These are phyloP conservation scores for Ichneumon xanthorius DNA, from an alignment of 2,888 invertebrate genomes.

Conservation along the genomic window DNA sequence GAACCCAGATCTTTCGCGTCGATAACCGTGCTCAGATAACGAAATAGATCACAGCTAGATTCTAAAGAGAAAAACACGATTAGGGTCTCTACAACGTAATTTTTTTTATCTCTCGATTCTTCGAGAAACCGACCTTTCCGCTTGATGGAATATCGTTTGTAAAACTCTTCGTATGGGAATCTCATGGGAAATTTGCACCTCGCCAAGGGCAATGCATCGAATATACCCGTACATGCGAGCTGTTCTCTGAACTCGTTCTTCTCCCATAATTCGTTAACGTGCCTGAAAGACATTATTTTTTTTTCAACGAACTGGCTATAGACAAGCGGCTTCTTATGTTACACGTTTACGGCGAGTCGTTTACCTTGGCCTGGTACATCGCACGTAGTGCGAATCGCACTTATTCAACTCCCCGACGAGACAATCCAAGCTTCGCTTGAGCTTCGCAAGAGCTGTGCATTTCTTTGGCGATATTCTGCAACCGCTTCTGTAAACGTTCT, in stretches of 20 bases:
- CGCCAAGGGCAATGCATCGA: slow-evolving; percentile 74
- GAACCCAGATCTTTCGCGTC: slow-evolving; percentile 55
- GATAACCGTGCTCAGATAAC: slow-evolving; percentile 43
- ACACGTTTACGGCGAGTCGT: slow-evolving; percentile 22
- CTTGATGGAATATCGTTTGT: slow-evolving; percentile 71
- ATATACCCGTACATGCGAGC: slow-evolving; percentile 73
- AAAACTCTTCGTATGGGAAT: slow-evolving; percentile 73
- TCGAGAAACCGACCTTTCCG: slow-evolving; percentile 52
- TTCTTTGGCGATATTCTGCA: slow-evolving; percentile 70
- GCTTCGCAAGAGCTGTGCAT: slow-evolving; percentile 80
- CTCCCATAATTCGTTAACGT: slow-evolving; percentile 68
- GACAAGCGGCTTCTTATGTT: neutral
- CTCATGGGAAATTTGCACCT: slow-evolving; percentile 76
- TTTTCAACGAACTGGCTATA: neutral
- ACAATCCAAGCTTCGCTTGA: slow-evolving; percentile 81
- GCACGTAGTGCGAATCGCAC: slow-evolving; percentile 83
- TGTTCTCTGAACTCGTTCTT: slow-evolving; percentile 74
- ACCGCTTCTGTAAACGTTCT: slow-evolving; percentile 59
- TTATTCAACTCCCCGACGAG: slow-evolving; percentile 81
- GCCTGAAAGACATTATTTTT: slow-evolving; percentile 62
- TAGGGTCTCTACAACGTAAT: neutral
- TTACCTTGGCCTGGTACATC: slow-evolving; percentile 83
- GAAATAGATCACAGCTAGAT: slow-evolving; percentile 12
- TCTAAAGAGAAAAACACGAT: slow-evolving; percentile 35
- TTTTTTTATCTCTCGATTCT: slow-evolving; percentile 12